Evolutionary conservation across 2,113 vertebrate species (phyloP).

Genomic region (Phocoena phocoena): DNA sequence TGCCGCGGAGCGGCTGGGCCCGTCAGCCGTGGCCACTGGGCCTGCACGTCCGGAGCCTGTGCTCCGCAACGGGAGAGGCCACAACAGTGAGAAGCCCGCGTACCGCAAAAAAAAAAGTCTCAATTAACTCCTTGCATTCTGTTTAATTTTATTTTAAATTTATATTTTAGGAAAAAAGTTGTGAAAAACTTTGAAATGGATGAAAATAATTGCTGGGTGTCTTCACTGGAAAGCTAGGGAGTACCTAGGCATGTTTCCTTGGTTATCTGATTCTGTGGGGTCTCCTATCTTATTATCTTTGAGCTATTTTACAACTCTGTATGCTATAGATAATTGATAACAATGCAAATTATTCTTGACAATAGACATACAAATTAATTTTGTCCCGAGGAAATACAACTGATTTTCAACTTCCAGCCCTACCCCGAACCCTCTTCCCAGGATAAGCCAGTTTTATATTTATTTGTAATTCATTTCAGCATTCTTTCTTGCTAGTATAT

Average conservation of each 20-base stretch:
- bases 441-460: not conserved
- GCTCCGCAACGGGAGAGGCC: no score
- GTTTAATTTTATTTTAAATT: not conserved
- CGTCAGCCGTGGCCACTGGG: no score
- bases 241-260: not conserved
- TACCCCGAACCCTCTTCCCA: not conserved
- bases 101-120: not conserved
- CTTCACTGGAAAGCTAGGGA: not conserved
- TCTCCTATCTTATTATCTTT: not conserved
- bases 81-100: no score
- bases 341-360: not conserved
- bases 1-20: no score
- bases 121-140: not conserved
- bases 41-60: no score
- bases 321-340: not conserved
- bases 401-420: not conserved
- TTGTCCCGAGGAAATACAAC: not conserved
- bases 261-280: not conserved
- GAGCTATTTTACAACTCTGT: not conserved
- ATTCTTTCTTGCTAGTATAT: not conserved
- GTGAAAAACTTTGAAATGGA: not conserved
- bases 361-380: not conserved
- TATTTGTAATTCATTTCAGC: not conserved
- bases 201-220: not conserved
- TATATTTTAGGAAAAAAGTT: not conserved